phyloP scores from a whole-genome alignment of 2,888 invertebrate species.

The Dascillus cervinus region DNA sequence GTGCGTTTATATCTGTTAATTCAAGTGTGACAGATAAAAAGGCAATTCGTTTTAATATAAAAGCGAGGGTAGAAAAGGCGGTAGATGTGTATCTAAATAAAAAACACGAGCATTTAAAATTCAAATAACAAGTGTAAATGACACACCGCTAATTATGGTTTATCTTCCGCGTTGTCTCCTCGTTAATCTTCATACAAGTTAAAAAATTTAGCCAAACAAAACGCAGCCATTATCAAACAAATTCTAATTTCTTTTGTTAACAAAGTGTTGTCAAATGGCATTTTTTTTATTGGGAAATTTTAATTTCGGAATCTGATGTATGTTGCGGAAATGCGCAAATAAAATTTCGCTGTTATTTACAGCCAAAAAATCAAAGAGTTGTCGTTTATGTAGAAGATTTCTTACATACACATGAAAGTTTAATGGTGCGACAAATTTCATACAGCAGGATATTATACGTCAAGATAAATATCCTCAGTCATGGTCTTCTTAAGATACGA shows the following conservation, averaged over 20 bases:
- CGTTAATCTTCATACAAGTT: slow-evolving; percentile 42
- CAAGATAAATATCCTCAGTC: slow-evolving; percentile 39
- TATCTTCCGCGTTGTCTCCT: slow-evolving; percentile 40
- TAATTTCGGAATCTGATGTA: too few species aligned
- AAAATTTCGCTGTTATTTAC: too few species aligned
- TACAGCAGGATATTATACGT: slow-evolving; percentile 41
- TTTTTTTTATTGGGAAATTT: too few species aligned
- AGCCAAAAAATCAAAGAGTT: too few species aligned
- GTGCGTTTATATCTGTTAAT: background rate
- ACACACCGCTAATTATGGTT: slow-evolving; percentile 45
- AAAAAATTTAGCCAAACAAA: slow-evolving; percentile 36
- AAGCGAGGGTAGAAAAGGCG: slow-evolving; percentile 26
- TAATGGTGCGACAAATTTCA: slow-evolving; percentile 44
- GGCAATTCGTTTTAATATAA: slow-evolving; percentile 22
- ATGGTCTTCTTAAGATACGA: slow-evolving; percentile 35
- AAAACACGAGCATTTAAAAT: slow-evolving; percentile 39
- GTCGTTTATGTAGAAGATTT: slow-evolving; percentile 2
- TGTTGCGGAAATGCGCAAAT: too few species aligned
- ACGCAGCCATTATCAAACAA: too few species aligned
- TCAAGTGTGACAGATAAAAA: slow-evolving; percentile 8
- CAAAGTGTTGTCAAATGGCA: too few species aligned
- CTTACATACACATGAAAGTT: slow-evolving; percentile 35
- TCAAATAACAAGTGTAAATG: slow-evolving; percentile 47
- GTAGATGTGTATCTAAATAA: slow-evolving; percentile 18
- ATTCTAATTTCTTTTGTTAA: too few species aligned